A percentile compares a stretch with the other conserved stretches of the same genome.
Evolutionary conservation across 2,113 vertebrate genomes (phyloP).

Genomic region (Oryzias melastigma): DNA sequence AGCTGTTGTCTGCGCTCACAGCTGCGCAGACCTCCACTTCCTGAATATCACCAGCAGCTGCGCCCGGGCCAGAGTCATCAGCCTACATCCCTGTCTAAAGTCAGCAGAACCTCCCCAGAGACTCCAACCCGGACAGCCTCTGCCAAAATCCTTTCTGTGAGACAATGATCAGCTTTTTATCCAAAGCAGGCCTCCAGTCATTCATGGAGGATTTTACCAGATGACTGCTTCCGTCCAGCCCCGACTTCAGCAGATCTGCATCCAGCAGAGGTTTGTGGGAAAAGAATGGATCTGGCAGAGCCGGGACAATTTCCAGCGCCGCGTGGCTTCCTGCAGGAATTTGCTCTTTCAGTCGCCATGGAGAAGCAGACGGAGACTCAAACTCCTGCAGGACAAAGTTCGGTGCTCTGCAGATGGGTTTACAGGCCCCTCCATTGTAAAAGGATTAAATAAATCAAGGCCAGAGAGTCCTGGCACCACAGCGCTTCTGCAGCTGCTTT

Average conservation of each 20-base stretch:
- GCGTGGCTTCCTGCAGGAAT: constrained; percentile 68
- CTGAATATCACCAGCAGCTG: too few species aligned
- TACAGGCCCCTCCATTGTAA: constrained; percentile 68
- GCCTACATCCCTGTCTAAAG: too few species aligned
- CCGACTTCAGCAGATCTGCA: constrained; percentile 2
- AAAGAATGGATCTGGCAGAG: constrained; percentile 34
- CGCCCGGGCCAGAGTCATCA: too few species aligned
- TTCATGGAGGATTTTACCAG: too few species aligned
- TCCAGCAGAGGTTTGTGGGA: constrained; percentile 49
- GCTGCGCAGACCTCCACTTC: too few species aligned
- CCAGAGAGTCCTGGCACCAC: constrained; percentile 48
- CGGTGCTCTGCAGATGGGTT: constrained; percentile 67
- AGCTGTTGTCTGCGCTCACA: too few species aligned
- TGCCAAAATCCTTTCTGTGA: too few species aligned
- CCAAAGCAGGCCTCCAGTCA: too few species aligned
- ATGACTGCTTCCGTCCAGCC: too few species aligned
- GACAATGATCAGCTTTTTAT: too few species aligned
- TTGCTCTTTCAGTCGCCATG: constrained; percentile 71
- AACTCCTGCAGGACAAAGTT: constrained; percentile 72
- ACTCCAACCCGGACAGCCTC: too few species aligned
- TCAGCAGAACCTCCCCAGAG: too few species aligned
- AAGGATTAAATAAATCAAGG: constrained; percentile 76
- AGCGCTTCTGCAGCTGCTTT: constrained; percentile 38
- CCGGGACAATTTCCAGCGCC: constrained; percentile 44
- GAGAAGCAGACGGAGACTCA: constrained; percentile 68